Evolutionary conservation across 2,797 vertebrate genomes (phyloP).

Genomic region (Microchirus variegatus): DNA sequence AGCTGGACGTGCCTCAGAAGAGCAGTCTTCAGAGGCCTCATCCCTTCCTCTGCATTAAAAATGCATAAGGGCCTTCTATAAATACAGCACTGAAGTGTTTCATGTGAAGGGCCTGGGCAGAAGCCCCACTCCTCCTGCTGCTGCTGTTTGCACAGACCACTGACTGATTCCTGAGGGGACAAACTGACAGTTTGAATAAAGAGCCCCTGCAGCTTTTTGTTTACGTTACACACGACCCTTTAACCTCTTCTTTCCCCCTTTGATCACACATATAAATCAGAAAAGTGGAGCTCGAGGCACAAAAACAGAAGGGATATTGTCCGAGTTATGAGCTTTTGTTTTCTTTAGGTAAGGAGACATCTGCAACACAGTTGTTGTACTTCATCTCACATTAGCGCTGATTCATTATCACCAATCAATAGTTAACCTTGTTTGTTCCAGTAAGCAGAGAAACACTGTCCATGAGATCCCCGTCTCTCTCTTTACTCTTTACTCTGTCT

Average conservation of each 20-base stretch:
- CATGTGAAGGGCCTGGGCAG: slow-evolving; percentile 70
- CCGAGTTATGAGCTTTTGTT: slow-evolving; percentile 5
- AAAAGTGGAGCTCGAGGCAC: background rate
- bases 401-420: slow-evolving; percentile 64
- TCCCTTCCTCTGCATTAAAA: slow-evolving; percentile 77
- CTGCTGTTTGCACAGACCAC: slow-evolving; percentile 38
- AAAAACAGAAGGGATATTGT: too few relatives aligned
- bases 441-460: slow-evolving; percentile 65
- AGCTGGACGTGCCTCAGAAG: slow-evolving; percentile 54
- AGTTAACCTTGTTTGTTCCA: slow-evolving; percentile 28
- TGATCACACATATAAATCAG: slow-evolving; percentile 20
- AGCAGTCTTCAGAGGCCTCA: slow-evolving; percentile 58
- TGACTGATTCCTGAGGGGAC: slow-evolving; percentile 20
- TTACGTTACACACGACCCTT: slow-evolving; percentile 6
- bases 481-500: slow-evolving; percentile 17
- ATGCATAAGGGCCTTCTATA: slow-evolving; percentile 79
- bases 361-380: slow-evolving; percentile 11
- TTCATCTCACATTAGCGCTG: slow-evolving; percentile 39
- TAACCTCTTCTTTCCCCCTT: slow-evolving; percentile 2
- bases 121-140: slow-evolving; percentile 49
- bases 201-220: slow-evolving; percentile 28
- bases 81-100: slow-evolving; percentile 79
- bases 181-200: slow-evolving; percentile 10
- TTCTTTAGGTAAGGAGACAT: background rate
- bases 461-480: slow-evolving; percentile 35